Evolutionary conservation across 2,113 vertebrate genomes (phyloP).

Genomic region (Stercorarius parasiticus): DNA sequence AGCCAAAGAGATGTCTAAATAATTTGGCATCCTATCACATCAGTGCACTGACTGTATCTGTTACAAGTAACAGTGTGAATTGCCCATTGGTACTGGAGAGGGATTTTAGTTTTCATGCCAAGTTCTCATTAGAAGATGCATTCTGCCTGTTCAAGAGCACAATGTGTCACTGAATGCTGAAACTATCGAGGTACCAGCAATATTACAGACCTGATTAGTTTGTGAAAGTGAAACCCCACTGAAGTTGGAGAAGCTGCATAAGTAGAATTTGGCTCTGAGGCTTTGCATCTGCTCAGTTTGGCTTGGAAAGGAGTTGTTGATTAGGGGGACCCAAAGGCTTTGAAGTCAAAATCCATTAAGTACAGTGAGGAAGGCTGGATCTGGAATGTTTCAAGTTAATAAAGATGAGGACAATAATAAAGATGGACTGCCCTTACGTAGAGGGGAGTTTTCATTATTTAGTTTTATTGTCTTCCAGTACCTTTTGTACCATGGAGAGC

Average conservation of each 20-base stretch:
- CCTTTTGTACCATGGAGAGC: not conserved
- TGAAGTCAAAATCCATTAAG: not conserved
- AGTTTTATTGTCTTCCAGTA: not conserved
- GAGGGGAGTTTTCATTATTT: not conserved
- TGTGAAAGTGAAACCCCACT: not conserved
- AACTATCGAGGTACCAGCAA: not conserved
- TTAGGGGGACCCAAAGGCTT: not conserved
- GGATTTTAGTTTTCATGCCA: not conserved
- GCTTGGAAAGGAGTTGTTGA: not conserved
- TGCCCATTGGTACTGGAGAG: not conserved
- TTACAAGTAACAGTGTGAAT: not conserved
- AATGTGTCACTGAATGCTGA: not conserved
- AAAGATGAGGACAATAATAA: not conserved
- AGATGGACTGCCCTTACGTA: not conserved
- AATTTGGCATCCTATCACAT: not conserved
- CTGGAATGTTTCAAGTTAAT: not conserved
- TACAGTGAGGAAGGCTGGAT: not conserved
- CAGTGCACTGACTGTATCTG: not conserved
- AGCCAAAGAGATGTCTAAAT: not conserved
- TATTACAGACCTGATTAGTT: not conserved
- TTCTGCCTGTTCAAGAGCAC: not conserved
- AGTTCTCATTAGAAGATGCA: not conserved
- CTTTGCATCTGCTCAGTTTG: not conserved
- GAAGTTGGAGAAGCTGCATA: not conserved
- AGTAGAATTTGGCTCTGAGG: not conserved